Conservation (phyloP, 2,888 invertebrate species). For the Ormyrus pomaceus region DNA sequence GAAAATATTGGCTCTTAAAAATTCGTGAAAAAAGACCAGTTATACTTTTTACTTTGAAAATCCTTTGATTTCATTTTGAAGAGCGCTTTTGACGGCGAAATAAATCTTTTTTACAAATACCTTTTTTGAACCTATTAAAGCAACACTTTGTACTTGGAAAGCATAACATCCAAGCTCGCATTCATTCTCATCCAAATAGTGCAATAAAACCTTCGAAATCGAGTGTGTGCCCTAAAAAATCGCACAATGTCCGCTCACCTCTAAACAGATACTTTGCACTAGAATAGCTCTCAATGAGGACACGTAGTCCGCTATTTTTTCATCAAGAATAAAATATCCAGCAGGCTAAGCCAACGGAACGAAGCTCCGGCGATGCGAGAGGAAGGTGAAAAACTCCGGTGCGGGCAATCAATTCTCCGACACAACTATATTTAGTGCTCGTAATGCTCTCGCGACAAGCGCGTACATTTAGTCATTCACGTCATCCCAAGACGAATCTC, state of each 20-base stretch:
- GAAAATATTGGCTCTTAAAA: conserved; percentile 5
- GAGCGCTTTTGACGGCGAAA: too few species aligned
- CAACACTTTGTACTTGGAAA: too few species aligned
- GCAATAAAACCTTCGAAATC: too few species aligned
- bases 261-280: conserved; percentile 47
- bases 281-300: conserved; percentile 41
- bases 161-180: too few species aligned
- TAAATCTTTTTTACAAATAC: too few species aligned
- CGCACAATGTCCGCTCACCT: conserved; percentile 32
- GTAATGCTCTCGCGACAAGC: conserved; percentile 19
- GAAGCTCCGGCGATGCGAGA: conserved; percentile 25
- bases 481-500: conserved; percentile 38
- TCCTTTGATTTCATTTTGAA: too few species aligned
- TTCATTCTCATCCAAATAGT: too few species aligned
- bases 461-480: conserved; percentile 28
- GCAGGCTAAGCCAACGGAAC: neutral
- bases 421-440: conserved; percentile 49
- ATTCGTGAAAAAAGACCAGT: too few species aligned
- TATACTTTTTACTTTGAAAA: too few species aligned
- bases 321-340: conserved; percentile 22
- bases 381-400: conserved; percentile 19
- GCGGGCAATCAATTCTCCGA: conserved; percentile 30
- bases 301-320: neutral
- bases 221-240: neutral
- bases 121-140: too few species aligned